Evolutionary conservation across 2,888 invertebrate genomes (phyloP).

Genomic region (Cryptophagus acutangulus): DNA sequence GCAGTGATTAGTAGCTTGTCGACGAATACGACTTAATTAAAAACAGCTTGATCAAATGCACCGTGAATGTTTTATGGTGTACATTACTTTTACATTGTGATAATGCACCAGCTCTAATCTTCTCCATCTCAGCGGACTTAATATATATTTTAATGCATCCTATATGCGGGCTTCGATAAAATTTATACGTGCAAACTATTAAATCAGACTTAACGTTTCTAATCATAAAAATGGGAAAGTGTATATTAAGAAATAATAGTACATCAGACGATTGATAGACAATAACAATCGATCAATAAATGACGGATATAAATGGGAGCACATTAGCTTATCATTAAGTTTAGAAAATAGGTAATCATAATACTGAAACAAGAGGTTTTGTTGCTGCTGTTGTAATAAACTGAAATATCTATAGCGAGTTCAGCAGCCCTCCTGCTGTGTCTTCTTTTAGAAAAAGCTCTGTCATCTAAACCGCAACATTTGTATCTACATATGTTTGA

Average conservation of each 20-base stretch:
- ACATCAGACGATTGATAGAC: conserved; percentile 11
- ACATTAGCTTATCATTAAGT: conserved; percentile 11
- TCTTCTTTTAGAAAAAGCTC: conserved; percentile 13
- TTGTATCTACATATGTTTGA: conserved; percentile 14
- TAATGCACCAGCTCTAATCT: conserved; percentile 21
- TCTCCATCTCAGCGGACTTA: too few species aligned
- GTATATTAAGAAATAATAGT: conserved; percentile 5
- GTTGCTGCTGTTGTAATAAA: conserved; percentile 9
- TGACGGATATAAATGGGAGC: conserved; percentile 13
- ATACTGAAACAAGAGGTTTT: conserved; percentile 11
- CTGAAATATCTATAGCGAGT: too few species aligned
- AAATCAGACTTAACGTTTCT: too few species aligned
- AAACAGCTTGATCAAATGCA: conserved; percentile 30
- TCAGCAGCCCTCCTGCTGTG: conserved; percentile 12
- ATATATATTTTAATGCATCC: too few species aligned
- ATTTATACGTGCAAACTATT: too few species aligned
- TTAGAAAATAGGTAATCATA: conserved; percentile 14
- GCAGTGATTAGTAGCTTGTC: conserved; percentile 26
- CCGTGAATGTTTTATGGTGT: conserved; percentile 30
- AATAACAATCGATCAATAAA: conserved; percentile 9
- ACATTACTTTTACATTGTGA: conserved; percentile 24
- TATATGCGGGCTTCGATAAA: neutral
- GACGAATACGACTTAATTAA: conserved; percentile 30
- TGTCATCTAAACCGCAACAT: conserved; percentile 16
- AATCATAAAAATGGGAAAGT: too few species aligned